Percentiles rank a stretch among this genome's conserved stretches.
Evolutionary conservation across 2,797 vertebrate genomes (phyloP).

Genomic region (Bradypodion ventrale): DNA sequence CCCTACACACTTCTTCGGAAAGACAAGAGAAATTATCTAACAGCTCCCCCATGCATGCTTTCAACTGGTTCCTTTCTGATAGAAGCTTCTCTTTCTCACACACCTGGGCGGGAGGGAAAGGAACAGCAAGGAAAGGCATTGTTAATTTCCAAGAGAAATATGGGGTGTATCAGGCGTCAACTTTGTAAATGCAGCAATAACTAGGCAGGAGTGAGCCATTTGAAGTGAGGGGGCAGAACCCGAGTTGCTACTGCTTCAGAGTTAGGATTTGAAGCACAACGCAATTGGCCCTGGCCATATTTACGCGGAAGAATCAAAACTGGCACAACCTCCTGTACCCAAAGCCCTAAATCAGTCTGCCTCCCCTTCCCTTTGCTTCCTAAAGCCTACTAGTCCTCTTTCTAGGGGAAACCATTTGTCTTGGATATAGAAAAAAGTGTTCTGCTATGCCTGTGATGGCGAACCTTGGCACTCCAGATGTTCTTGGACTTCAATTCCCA

Average conservation of each 20-base stretch:
- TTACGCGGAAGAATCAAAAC: not conserved
- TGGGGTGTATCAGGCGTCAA: not conserved
- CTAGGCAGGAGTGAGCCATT: not conserved
- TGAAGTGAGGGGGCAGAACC: not conserved
- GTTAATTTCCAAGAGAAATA: conserved; percentile 25
- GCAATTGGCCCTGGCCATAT: not conserved
- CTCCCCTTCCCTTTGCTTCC: not conserved
- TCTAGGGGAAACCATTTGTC: not conserved
- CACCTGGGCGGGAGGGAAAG: conserved; percentile 77
- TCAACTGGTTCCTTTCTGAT: conserved; percentile 96
- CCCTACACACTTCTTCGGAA: conserved; percentile 96
- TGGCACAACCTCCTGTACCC: not conserved
- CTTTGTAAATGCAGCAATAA: not conserved
- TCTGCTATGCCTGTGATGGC: too few species aligned
- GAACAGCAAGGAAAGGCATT: conserved; percentile 44
- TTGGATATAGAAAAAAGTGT: not conserved
- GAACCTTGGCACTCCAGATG: too few species aligned
- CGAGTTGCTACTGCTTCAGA: too few species aligned
- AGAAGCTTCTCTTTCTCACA: conserved; percentile 97
- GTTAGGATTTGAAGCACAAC: too few species aligned
- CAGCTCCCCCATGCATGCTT: conserved; percentile 97
- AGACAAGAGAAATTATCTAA: conserved; percentile 98
- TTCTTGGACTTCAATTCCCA: too few species aligned
- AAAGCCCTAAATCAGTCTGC: too few species aligned
- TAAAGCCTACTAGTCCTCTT: not conserved